phyloP scores from a whole-genome alignment of 2,797 vertebrate species.

The Thunnus albacares region DNA sequence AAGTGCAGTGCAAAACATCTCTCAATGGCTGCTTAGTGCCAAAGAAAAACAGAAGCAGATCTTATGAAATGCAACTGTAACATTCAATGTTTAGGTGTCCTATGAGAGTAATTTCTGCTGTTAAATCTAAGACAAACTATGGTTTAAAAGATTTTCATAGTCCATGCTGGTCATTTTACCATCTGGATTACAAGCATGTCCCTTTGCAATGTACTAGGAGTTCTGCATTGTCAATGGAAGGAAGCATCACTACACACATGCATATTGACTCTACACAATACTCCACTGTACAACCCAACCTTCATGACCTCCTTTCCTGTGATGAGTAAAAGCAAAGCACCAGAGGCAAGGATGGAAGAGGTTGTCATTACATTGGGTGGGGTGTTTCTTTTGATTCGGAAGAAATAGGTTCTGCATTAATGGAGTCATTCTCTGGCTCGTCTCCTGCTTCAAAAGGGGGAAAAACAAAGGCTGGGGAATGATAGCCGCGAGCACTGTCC shows the following conservation, averaged over 20 bases:
- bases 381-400: slow-evolving; percentile 78
- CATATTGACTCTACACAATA: slow-evolving; percentile 33
- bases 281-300: slow-evolving; percentile 48
- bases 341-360: slow-evolving; percentile 62
- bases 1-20: slow-evolving; percentile 7
- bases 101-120: background rate
- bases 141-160: background rate
- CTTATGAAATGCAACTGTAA: no score
- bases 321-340: slow-evolving; percentile 69
- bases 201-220: background rate
- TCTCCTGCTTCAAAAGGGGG: slow-evolving; percentile 67
- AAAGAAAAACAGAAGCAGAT: background rate
- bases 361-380: slow-evolving; percentile 65
- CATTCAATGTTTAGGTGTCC: no score
- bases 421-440: slow-evolving; percentile 74
- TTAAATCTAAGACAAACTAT: background rate
- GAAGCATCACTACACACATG: slow-evolving; percentile 29
- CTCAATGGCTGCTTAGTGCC: background rate
- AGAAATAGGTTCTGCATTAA: slow-evolving; percentile 82
- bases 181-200: background rate
- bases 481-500: slow-evolving; percentile 69
- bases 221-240: slow-evolving; percentile 29
- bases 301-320: slow-evolving; percentile 67
- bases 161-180: background rate
- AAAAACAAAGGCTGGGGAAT: slow-evolving; percentile 74